A percentile compares a stretch with the other conserved stretches of the same genome.
These are phyloP conservation scores for Netelia virgata DNA, from an alignment of 2,888 invertebrate genomes.

Conservation along the genomic window DNA sequence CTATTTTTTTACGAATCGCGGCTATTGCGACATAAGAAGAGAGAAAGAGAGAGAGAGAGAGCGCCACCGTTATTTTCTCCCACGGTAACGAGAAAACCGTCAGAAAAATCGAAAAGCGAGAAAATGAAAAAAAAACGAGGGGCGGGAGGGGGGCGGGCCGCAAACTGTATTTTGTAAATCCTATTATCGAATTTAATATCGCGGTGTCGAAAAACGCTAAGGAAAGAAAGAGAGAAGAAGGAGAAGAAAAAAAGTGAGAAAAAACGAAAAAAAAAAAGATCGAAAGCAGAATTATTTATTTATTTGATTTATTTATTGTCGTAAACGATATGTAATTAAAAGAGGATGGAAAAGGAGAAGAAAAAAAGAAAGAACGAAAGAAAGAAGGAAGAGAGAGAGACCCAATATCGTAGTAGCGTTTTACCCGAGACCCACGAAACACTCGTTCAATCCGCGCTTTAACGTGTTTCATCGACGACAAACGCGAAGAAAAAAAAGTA, in stretches of 20 bases:
- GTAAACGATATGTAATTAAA: conserved; percentile 74
- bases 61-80: conserved; percentile 35
- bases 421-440: too few species aligned
- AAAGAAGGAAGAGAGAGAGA: conserved; percentile 25
- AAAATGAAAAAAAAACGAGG: conserved; percentile 35
- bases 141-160: conserved; percentile 57
- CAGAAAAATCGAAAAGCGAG: conserved; percentile 69
- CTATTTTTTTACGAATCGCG: conserved; percentile 79
- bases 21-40: conserved; percentile 66
- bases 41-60: too few species aligned
- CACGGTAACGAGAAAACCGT: conserved; percentile 61
- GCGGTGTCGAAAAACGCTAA: conserved; percentile 40
- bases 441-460: too few species aligned
- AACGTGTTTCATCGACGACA: too few species aligned
- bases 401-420: too few species aligned
- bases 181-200: conserved; percentile 76
- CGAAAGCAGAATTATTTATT: conserved; percentile 83
- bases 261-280: conserved; percentile 64
- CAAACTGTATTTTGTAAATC: conserved; percentile 76
- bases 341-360: conserved; percentile 25
- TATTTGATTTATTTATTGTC: conserved; percentile 85
- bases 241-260: neutral
- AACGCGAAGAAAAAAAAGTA: too few species aligned
- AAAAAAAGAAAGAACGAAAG: conserved; percentile 58
- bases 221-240: neutral